phyloP scores from a whole-genome alignment of 2,113 vertebrate species.

The Atherinomorus stipes region DNA sequence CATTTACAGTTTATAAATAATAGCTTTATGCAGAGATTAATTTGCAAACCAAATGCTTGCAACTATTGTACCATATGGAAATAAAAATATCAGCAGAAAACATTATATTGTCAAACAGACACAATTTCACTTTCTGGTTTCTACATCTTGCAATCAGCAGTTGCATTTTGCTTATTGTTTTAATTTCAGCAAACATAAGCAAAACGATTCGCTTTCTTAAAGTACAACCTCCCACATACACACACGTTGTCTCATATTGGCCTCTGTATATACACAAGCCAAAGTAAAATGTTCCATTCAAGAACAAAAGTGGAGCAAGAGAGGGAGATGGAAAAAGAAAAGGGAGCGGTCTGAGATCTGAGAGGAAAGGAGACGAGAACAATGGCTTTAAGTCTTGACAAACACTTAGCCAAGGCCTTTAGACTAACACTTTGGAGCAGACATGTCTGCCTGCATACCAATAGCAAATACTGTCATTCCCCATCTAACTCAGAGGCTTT shows the following conservation, averaged over 20 bases:
- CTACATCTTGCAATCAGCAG: too few relatives aligned
- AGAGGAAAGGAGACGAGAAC: conserved; percentile 83
- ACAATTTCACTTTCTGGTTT: background rate
- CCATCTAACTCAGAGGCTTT: conserved; percentile 84
- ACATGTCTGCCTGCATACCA: conserved; percentile 86
- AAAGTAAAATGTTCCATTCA: conserved; percentile 77
- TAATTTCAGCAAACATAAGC: background rate
- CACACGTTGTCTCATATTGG: background rate
- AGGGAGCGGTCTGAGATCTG: conserved; percentile 83
- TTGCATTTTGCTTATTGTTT: background rate
- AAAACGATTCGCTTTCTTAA: conserved; percentile 32
- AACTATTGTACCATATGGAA: too few relatives aligned
- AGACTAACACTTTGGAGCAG: conserved; percentile 85
- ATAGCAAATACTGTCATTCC: conserved; percentile 85
- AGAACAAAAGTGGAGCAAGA: conserved; percentile 71
- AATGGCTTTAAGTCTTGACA: conserved; percentile 85
- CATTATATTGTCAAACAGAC: background rate
- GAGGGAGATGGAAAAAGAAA: conserved; percentile 79
- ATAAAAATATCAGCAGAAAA: too few relatives aligned
- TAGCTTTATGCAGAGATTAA: too few relatives aligned
- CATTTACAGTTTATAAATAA: too few relatives aligned
- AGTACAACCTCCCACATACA: background rate
- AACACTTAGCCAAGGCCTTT: conserved; percentile 88
- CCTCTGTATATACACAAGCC: conserved; percentile 30
- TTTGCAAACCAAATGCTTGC: too few relatives aligned